Conservation (phyloP, 2,888 invertebrate species). For the Phasia obesa region DNA sequence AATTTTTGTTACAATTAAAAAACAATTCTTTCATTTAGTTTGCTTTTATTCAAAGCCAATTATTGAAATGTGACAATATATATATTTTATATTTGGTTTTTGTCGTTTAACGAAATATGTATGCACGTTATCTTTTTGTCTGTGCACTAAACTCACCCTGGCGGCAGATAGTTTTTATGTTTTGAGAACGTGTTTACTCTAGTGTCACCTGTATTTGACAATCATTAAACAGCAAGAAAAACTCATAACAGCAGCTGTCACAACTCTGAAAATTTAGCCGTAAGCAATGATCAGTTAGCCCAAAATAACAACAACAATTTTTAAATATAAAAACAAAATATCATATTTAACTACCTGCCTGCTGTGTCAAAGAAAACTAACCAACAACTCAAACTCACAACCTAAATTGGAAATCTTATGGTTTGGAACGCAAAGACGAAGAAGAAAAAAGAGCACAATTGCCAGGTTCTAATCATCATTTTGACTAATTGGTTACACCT, state of each 20-base stretch:
- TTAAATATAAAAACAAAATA: conserved; percentile 10
- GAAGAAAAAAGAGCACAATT: neutral
- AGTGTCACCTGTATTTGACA: conserved; percentile 67
- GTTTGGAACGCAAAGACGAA: neutral
- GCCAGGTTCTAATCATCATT: conserved; percentile 46
- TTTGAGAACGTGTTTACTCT: conserved; percentile 39
- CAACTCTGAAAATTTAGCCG: conserved; percentile 59
- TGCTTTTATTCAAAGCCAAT: neutral
- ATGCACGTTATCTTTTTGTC: neutral
- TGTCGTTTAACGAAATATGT: neutral
- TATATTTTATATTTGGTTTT: neutral
- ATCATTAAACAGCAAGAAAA: conserved; percentile 14
- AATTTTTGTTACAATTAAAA: conserved; percentile 25
- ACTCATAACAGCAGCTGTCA: conserved; percentile 62
- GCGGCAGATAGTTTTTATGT: conserved; percentile 46
- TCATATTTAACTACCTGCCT: conserved; percentile 30
- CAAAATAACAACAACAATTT: conserved; percentile 28
- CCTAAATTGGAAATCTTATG: conserved; percentile 36
- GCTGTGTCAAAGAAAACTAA: conserved; percentile 3
- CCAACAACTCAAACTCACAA: neutral
- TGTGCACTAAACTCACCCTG: conserved; percentile 6
- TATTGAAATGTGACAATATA: neutral
- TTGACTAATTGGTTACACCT: conserved; percentile 66
- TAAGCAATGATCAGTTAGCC: conserved; percentile 56
- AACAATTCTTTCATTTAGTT: too few species aligned